These are phyloP conservation scores for Streblospio benedicti DNA, from an alignment of 1,140 invertebrate genomes.

Conservation along the genomic window DNA sequence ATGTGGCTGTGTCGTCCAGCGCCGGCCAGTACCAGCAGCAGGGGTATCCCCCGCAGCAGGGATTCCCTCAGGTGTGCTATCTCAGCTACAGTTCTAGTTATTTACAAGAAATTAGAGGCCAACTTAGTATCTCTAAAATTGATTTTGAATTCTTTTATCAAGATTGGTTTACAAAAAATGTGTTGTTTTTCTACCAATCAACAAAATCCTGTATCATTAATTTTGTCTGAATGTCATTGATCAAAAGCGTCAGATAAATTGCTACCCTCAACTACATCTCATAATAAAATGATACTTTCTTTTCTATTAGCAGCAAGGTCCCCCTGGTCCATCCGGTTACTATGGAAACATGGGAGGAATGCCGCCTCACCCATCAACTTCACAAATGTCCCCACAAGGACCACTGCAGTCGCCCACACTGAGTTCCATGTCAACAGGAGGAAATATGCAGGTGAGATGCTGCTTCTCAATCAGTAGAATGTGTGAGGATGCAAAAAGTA, in stretches of 20 bases:
- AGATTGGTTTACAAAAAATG: too few relatives aligned
- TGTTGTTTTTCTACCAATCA: too few relatives aligned
- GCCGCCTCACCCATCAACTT: not conserved
- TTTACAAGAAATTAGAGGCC: too few relatives aligned
- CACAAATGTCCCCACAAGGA: slow-evolving; percentile 15
- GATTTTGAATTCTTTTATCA: too few relatives aligned
- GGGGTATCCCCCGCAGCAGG: slow-evolving; percentile 21
- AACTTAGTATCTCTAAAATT: too few relatives aligned
- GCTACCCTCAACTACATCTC: too few relatives aligned
- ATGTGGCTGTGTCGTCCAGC: slow-evolving; percentile 25
- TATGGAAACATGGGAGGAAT: not conserved
- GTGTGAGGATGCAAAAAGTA: slow-evolving; percentile 18
- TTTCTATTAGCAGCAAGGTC: too few relatives aligned
- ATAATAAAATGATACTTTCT: too few relatives aligned
- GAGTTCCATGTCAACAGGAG: slow-evolving; percentile 17
- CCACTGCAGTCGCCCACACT: slow-evolving; percentile 35
- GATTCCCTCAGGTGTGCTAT: slow-evolving; percentile 24
- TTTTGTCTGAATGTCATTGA: too few relatives aligned
- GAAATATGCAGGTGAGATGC: slow-evolving; percentile 24
- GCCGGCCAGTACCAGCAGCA: not conserved
- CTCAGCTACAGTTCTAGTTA: slow-evolving; percentile 11
- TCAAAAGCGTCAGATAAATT: too few relatives aligned
- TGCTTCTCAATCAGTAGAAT: slow-evolving; percentile 21
- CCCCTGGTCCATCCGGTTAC: not conserved
- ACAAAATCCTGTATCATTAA: too few relatives aligned